phyloP scores from a whole-genome alignment of 2,113 vertebrate species.

The Varanus salvator region DNA sequence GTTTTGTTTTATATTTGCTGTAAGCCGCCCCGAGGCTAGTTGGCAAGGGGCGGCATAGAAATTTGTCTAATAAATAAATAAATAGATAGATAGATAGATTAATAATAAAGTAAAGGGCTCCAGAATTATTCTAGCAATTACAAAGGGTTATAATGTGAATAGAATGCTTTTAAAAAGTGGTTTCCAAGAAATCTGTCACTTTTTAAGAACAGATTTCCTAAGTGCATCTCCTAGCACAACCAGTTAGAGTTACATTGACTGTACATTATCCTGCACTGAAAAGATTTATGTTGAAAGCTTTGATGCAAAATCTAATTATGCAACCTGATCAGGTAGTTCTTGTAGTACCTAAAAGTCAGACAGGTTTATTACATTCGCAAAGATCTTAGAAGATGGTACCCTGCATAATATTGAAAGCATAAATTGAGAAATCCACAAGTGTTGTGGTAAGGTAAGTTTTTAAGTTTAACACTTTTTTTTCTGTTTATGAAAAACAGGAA shows the following conservation, averaged over 20 bases:
- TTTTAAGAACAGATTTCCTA: background rate
- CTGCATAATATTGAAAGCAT: slow-evolving; percentile 35
- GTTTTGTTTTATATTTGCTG: no score
- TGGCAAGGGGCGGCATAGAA: no score
- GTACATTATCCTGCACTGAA: background rate
- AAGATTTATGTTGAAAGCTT: background rate
- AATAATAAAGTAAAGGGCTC: background rate
- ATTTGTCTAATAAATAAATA: no score
- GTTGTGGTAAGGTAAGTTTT: slow-evolving; percentile 39
- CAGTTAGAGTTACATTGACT: background rate
- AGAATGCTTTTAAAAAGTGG: background rate
- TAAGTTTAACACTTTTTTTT: slow-evolving; percentile 63
- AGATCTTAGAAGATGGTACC: slow-evolving; percentile 32
- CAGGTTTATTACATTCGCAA: slow-evolving; percentile 15
- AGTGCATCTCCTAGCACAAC: background rate
- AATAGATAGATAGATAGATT: background rate
- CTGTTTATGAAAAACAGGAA: slow-evolving; percentile 81
- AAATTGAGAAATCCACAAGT: slow-evolving; percentile 54
- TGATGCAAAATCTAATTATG: background rate
- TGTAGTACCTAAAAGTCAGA: background rate
- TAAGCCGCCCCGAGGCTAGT: no score
- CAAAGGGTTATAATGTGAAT: background rate
- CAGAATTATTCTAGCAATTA: background rate
- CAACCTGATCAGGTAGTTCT: background rate
- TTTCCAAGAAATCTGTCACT: background rate